Evolutionary conservation across 2,797 vertebrate genomes (phyloP).

Genomic region (Xenentodon cancila): DNA sequence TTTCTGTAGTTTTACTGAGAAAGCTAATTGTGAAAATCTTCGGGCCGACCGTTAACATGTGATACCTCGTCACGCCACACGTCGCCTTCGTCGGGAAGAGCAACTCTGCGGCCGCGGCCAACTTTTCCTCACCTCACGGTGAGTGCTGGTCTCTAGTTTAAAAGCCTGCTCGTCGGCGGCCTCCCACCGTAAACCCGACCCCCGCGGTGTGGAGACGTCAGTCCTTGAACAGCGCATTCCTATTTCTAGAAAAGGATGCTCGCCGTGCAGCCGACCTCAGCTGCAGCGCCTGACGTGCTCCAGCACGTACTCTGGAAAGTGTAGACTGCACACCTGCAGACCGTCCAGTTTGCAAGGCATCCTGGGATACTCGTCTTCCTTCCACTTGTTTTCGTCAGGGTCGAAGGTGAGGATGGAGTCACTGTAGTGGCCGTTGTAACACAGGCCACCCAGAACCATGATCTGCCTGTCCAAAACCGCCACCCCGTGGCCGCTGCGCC

Average conservation of each 20-base stretch:
- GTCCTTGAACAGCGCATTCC: constrained; percentile 29
- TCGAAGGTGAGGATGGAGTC: constrained; percentile 99
- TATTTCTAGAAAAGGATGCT: constrained; percentile 41
- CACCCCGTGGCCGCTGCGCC: constrained; percentile 96
- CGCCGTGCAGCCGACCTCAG: constrained; percentile 78
- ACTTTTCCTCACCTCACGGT: constrained; percentile 56
- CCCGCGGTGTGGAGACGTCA: constrained; percentile 23
- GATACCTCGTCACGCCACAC: not conserved
- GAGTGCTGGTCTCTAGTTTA: constrained; percentile 73
- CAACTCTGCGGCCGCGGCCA: constrained; percentile 15
- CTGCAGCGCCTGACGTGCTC: constrained; percentile 97
- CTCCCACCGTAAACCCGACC: constrained; percentile 56
- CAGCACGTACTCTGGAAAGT: constrained; percentile 96
- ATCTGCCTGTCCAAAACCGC: constrained; percentile 97
- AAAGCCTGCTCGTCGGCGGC: constrained; percentile 62
- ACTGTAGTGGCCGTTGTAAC: constrained; percentile 99
- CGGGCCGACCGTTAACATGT: constrained; percentile 25
- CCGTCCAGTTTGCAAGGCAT: constrained; percentile 99
- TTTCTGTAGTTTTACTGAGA: constrained; percentile 13
- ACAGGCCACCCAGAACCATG: constrained; percentile 98
- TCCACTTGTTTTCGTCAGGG: constrained; percentile 99
- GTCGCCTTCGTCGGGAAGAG: constrained; percentile 46
- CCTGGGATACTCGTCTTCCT: constrained; percentile 98
- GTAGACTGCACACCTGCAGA: constrained; percentile 97
- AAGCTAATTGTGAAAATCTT: constrained; percentile 51